Evolutionary conservation across 2,113 vertebrate species (phyloP).

Genomic region (Marmota flaviventris): DNA sequence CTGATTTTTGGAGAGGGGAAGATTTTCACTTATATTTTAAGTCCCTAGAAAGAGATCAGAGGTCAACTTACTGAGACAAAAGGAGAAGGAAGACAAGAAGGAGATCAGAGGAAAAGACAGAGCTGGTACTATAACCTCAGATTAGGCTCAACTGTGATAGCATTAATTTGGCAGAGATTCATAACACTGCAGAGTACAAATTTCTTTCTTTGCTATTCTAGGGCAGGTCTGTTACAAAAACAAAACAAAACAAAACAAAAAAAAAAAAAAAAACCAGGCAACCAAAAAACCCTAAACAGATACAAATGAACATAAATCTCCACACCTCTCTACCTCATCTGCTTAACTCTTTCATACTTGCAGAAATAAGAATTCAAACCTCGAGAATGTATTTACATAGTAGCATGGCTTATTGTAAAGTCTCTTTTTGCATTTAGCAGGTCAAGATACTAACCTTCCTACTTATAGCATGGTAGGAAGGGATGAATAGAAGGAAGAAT

Average conservation of each 20-base stretch:
- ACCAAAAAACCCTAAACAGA: background rate
- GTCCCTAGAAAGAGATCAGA: background rate
- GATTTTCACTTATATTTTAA: conserved; percentile 28
- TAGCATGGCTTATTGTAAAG: conserved; percentile 76
- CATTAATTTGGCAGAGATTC: conserved; percentile 30
- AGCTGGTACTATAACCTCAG: background rate
- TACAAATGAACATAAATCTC: conserved; percentile 50
- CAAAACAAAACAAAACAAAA: too few relatives aligned
- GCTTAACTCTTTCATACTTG: conserved; percentile 45
- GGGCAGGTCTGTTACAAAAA: background rate
- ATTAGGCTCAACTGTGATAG: background rate
- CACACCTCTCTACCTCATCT: conserved; percentile 26
- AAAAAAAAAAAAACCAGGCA: background rate
- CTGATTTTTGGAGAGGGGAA: background rate
- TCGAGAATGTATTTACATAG: conserved; percentile 76
- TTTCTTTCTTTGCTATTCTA: background rate
- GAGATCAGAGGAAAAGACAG: background rate
- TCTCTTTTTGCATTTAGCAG: conserved; percentile 78
- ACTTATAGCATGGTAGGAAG: background rate
- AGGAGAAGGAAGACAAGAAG: background rate
- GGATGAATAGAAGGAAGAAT: background rate
- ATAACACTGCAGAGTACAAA: conserved; percentile 33
- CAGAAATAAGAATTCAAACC: conserved; percentile 68
- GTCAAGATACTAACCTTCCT: conserved; percentile 43
- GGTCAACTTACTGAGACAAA: background rate